Evolutionary conservation across 2,113 vertebrate genomes (phyloP).

Genomic region (Otis tarda): DNA sequence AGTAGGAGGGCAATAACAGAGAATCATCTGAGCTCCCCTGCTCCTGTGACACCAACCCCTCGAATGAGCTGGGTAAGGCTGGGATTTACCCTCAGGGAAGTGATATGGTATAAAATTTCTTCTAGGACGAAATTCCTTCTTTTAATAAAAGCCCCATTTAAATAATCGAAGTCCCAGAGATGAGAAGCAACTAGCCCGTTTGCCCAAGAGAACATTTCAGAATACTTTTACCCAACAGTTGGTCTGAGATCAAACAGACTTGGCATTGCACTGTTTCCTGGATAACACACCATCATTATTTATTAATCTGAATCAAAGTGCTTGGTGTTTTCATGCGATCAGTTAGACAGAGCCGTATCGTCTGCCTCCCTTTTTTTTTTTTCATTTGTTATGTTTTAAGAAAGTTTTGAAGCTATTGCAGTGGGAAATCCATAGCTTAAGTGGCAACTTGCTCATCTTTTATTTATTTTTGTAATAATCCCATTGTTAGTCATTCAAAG

Average conservation of each 20-base stretch:
- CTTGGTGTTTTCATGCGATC: slow-evolving; percentile 50
- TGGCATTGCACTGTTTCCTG: slow-evolving; percentile 47
- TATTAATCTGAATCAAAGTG: slow-evolving; percentile 65
- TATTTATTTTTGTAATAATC: slow-evolving; percentile 52
- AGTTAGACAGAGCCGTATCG: slow-evolving; percentile 40
- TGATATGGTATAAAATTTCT: background rate
- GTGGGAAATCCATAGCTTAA: slow-evolving; percentile 41
- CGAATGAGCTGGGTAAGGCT: background rate
- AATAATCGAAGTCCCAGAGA: slow-evolving; percentile 25
- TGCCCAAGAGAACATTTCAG: slow-evolving; percentile 36
- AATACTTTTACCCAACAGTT: slow-evolving; percentile 62
- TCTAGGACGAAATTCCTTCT: background rate
- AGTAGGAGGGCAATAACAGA: background rate
- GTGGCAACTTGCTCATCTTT: slow-evolving; percentile 50
- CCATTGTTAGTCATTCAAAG: background rate
- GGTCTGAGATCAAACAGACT: slow-evolving; percentile 66
- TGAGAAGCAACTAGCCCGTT: background rate
- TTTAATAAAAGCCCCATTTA: slow-evolving; percentile 34
- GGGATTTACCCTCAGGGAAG: background rate
- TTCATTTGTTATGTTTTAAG: slow-evolving; percentile 37
- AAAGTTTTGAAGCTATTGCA: slow-evolving; percentile 49
- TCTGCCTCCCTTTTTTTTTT: slow-evolving; percentile 25
- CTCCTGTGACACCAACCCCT: background rate
- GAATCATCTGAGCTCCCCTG: background rate
- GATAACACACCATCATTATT: slow-evolving; percentile 64